These are phyloP conservation scores for Phocoena sinus DNA, from an alignment of 2,113 vertebrate species.

Conservation along the genomic window DNA sequence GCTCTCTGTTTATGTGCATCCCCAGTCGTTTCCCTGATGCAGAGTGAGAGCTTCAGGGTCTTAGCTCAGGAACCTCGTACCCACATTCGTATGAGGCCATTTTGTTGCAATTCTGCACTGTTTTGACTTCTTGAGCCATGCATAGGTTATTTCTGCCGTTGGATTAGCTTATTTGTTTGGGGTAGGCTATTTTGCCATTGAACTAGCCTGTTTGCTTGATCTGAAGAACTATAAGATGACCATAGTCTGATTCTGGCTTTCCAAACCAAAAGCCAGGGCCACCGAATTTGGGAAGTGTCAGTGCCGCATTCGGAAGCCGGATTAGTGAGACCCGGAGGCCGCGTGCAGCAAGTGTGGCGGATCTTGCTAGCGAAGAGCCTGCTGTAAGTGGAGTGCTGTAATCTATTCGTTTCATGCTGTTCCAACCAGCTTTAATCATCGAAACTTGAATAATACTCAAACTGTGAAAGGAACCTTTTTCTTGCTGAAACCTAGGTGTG, in stretches of 20 bases:
- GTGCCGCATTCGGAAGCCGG: background rate
- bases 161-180: background rate
- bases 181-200: background rate
- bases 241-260: background rate
- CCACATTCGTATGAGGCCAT: background rate
- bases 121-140: background rate
- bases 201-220: background rate
- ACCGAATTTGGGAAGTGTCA: background rate
- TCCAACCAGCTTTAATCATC: constrained; percentile 65
- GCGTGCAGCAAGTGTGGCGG: background rate
- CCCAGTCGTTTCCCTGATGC: background rate
- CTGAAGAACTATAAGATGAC: background rate
- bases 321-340: background rate
- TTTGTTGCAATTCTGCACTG: background rate
- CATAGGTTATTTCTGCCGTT: background rate
- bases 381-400: constrained; percentile 13
- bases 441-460: constrained; percentile 60
- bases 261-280: background rate
- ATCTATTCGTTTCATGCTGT: constrained; percentile 59
- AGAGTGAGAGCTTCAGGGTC: background rate
- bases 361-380: background rate
- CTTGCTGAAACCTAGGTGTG: constrained; percentile 29
- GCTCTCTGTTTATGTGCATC: background rate
- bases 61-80: background rate
- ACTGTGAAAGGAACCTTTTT: constrained; percentile 55